Conservation (phyloP, 2,888 invertebrate species). For the Morpho deidamia region DNA sequence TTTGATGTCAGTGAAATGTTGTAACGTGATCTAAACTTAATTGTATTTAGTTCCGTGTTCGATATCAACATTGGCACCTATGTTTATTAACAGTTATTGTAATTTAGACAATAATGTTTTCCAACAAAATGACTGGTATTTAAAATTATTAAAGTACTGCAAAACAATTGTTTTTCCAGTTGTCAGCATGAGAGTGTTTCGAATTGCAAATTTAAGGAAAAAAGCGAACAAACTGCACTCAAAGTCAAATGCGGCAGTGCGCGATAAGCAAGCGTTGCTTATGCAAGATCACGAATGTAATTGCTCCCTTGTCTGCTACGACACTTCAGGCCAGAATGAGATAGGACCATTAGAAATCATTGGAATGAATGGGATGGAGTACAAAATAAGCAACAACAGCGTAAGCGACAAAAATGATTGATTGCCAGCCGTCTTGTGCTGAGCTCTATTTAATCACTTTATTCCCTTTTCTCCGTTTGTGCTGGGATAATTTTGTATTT, state of each 20-base stretch:
- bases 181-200: slow-evolving; percentile 59
- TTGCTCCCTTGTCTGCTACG: slow-evolving; percentile 78
- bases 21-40: slow-evolving; percentile 22
- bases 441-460: slow-evolving; percentile 80
- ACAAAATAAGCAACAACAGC: slow-evolving; percentile 58
- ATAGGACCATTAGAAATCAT: slow-evolving; percentile 34
- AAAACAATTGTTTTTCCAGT: slow-evolving; percentile 35
- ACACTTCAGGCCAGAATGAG: slow-evolving; percentile 74
- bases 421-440: slow-evolving; percentile 76
- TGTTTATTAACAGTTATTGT: not conserved
- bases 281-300: slow-evolving; percentile 80
- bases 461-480: slow-evolving; percentile 79
- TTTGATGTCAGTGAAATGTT: slow-evolving; percentile 41
- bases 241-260: slow-evolving; percentile 73
- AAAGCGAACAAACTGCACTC: slow-evolving; percentile 69
- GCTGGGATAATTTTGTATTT: slow-evolving; percentile 77
- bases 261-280: slow-evolving; percentile 77
- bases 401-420: slow-evolving; percentile 78
- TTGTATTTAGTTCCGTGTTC: slow-evolving; percentile 6
- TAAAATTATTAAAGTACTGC: slow-evolving; percentile 30
- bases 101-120: too few relatives aligned
- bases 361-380: slow-evolving; percentile 46
- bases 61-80: not conserved
- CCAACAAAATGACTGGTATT: too few relatives aligned
- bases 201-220: slow-evolving; percentile 74